These are phyloP conservation scores for Tuta absoluta DNA, from an alignment of 2,888 invertebrate genomes.

Conservation along the genomic window DNA sequence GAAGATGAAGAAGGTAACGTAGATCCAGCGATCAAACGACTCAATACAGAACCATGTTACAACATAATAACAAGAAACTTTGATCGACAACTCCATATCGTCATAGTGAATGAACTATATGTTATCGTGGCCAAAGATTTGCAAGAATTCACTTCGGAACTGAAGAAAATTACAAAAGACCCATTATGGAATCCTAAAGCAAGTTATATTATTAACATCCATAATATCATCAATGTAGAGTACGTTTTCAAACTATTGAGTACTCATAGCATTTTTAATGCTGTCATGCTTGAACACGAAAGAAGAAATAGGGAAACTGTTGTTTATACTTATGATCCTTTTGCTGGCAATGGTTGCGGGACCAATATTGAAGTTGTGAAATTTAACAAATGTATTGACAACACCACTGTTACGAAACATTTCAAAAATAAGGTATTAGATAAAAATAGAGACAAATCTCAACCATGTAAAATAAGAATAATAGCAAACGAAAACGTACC, in stretches of 20 bases:
- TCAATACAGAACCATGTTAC: slow-evolving; percentile 8
- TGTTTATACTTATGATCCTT: slow-evolving; percentile 35
- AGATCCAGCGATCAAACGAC: neutral
- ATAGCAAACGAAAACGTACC: slow-evolving; percentile 28
- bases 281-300: neutral
- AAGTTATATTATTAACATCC: neutral
- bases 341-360: slow-evolving; percentile 34
- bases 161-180: neutral
- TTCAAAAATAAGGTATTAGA: slow-evolving; percentile 19
- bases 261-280: neutral
- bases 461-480: slow-evolving; percentile 31
- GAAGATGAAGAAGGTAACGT: neutral
- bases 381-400: slow-evolving; percentile 28
- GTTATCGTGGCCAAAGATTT: neutral
- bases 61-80: slow-evolving; percentile 2
- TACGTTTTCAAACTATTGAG: neutral
- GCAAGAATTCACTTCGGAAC: neutral
- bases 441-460: slow-evolving; percentile 19
- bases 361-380: slow-evolving; percentile 22
- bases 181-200: slow-evolving; percentile 12
- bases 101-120: neutral
- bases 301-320: neutral
- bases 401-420: slow-evolving; percentile 4
- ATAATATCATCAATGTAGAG: neutral
- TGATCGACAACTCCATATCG: neutral